Evolutionary conservation across 2,888 invertebrate genomes (phyloP), one percentile per base, ranked within the genome.

Genomic region (Heliconius aoede): DNA sequence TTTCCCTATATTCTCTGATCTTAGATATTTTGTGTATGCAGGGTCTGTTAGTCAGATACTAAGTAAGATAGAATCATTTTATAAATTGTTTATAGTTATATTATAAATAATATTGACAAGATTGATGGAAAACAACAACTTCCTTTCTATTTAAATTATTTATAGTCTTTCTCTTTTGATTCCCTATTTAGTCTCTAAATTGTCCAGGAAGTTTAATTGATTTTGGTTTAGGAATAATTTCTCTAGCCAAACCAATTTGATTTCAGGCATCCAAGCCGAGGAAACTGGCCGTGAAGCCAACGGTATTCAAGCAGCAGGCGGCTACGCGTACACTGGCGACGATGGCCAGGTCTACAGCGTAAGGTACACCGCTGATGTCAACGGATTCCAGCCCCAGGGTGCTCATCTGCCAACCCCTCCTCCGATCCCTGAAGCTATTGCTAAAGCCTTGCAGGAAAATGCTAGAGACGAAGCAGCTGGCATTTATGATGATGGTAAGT

Each of bases 321-420:
- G 92, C 26, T 96, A 94, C 89, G 93, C 95, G 0, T 96, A 95
- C 89, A 95, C 95, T 2, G 95, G 95, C 3, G 95, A 95, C 8
- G 96, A 96, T 75, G 96, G 95, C 4, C 95, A 95, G 83, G 90
- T 94, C 4, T 95, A 95, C 88, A 91, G 92, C 80, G 90, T 95
- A 76, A 90, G 90, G 74, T 94, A 94, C 81, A 93, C 91, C 0
- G 94, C 94, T 79, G 94, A 86, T 62, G 87, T 82, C 80, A 91
- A 93, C 82, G 94, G 94, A 1, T 95, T 95, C 91, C 92, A 94
- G 79, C 91, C 95, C 0, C 88, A 91, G 62, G 95, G 95, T 0
- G 94, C 94, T 3, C 95, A 95, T 82, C 82, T 96, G 0, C 95
- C 95, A 0, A 95, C 95, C 0, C 91, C 95, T 0, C 95, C 95